These are phyloP conservation scores for Belgica antarctica DNA, from an alignment of 2,888 invertebrate species.

Conservation along the genomic window DNA sequence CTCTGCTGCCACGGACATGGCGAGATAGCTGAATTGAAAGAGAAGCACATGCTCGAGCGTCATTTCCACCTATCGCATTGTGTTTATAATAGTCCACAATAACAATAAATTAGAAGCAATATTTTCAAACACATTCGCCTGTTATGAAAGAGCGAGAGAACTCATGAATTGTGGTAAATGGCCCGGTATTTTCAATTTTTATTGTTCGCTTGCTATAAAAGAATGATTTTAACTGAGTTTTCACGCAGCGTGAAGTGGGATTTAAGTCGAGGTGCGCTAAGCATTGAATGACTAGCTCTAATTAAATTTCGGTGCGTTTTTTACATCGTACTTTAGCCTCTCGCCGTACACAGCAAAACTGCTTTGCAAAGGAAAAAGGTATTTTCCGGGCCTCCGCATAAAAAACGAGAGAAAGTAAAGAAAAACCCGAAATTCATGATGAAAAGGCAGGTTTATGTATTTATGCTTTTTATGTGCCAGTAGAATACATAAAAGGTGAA, in stretches of 20 bases:
- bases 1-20: background rate
- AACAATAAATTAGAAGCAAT: background rate
- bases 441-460: slow-evolving; percentile 34
- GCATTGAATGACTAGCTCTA: slow-evolving; percentile 15
- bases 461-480: slow-evolving; percentile 32
- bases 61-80: background rate
- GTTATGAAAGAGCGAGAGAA: no score
- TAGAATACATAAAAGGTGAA: background rate
- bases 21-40: background rate
- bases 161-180: no score
- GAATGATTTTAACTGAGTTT: background rate
- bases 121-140: background rate
- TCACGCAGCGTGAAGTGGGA: background rate
- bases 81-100: background rate
- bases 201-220: background rate
- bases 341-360: no score
- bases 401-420: slow-evolving; percentile 2
- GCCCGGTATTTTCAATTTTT: background rate
- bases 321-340: background rate
- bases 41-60: background rate
- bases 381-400: slow-evolving; percentile 5
- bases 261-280: background rate
- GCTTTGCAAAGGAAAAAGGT: background rate
- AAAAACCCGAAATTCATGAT: slow-evolving; percentile 35
- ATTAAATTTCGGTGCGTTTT: background rate